Percentiles rank a stretch among this genome's conserved stretches.
phyloP scores from a whole-genome alignment of 2,797 vertebrate genomes.

The Micrastur ruficollis region DNA sequence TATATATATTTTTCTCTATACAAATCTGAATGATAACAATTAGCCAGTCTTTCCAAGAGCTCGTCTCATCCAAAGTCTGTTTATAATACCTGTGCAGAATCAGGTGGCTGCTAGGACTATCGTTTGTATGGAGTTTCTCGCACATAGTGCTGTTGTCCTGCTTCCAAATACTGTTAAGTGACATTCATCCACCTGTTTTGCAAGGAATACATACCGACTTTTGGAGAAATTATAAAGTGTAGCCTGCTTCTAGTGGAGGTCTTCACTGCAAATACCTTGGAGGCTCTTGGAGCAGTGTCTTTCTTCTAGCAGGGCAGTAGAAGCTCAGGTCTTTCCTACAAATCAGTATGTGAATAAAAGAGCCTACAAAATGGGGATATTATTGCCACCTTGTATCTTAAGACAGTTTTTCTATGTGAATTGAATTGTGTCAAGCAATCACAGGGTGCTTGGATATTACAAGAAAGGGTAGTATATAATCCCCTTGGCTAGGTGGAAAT shows the following conservation, averaged over 20 bases:
- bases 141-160: not conserved
- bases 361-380: not conserved
- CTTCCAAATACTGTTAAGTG: not conserved
- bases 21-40: not conserved
- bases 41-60: not conserved
- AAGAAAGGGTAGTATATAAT: not conserved
- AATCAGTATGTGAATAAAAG: not conserved
- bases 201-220: not conserved
- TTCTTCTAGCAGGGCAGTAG: not conserved
- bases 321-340: not conserved
- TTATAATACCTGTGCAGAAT: not conserved
- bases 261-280: not conserved
- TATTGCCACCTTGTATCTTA: not conserved
- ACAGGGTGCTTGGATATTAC: not conserved
- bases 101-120: not conserved
- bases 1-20: too few relatives aligned
- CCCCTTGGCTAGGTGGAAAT: not conserved
- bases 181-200: not conserved
- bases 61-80: not conserved
- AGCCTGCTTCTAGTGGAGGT: not conserved
- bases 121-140: not conserved
- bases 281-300: not conserved
- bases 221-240: not conserved
- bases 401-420: not conserved
- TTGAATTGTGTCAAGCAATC: not conserved